These are phyloP conservation scores for Drosophila borborema DNA, from an alignment of 2,888 invertebrate species.

Conservation along the genomic window DNA sequence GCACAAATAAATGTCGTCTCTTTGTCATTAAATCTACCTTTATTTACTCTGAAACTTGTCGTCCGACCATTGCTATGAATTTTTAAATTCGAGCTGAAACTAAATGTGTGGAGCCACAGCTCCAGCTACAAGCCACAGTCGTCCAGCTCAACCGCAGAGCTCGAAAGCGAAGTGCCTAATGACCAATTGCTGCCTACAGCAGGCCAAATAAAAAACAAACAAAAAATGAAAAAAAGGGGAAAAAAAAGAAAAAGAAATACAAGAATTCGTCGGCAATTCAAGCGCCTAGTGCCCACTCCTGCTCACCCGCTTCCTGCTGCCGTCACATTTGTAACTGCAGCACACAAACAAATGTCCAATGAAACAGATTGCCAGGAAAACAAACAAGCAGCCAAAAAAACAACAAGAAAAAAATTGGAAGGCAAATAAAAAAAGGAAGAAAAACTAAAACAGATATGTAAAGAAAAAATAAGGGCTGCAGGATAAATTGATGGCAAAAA, in stretches of 20 bases:
- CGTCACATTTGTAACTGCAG: constrained; percentile 58
- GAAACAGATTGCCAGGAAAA: constrained; percentile 75
- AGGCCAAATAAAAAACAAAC: constrained; percentile 35
- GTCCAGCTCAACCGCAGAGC: constrained; percentile 29
- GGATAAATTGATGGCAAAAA: constrained; percentile 74
- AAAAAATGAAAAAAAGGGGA: background rate
- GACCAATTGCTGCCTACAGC: constrained; percentile 70
- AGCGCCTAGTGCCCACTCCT: background rate
- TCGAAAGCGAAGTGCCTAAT: constrained; percentile 63
- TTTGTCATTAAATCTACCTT: background rate
- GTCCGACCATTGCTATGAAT: background rate
- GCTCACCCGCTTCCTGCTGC: background rate
- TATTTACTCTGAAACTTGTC: constrained; percentile 18
- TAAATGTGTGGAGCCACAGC: background rate
- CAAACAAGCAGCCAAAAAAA: constrained; percentile 51
- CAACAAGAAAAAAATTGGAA: constrained; percentile 13
- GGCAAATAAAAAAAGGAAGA: constrained; percentile 12
- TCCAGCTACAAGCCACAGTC: constrained; percentile 22
- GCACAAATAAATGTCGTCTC: too few species aligned
- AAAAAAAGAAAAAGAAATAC: constrained; percentile 21
- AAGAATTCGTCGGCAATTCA: constrained; percentile 3
- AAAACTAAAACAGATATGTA: constrained; percentile 32
- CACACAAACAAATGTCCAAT: constrained; percentile 75
- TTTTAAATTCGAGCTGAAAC: constrained; percentile 11
- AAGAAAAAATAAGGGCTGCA: constrained; percentile 51